Evolutionary conservation across 2,113 vertebrate genomes (phyloP).

Genomic region (Xyliphius kryptos): DNA sequence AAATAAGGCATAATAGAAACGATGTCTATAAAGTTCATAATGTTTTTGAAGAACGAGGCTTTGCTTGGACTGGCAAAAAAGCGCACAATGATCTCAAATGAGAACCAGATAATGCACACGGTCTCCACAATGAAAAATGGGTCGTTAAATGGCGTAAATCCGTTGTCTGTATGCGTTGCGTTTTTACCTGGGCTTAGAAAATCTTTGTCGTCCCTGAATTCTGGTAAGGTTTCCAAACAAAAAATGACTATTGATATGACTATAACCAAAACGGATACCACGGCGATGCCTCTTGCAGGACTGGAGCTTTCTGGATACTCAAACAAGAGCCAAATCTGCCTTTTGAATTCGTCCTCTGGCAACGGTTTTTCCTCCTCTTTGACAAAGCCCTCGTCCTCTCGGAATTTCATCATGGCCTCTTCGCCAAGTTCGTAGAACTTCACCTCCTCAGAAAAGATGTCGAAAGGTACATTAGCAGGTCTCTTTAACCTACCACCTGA

Average conservation of each 20-base stretch:
- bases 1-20: constrained; percentile 99
- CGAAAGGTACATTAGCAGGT: constrained; percentile 90
- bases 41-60: constrained; percentile 89
- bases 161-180: constrained; percentile 67
- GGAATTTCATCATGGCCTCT: constrained; percentile 91
- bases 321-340: too few relatives aligned
- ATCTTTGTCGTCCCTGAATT: constrained; percentile 90
- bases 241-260: constrained; percentile 97
- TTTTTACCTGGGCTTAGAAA: constrained; percentile 71
- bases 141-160: constrained; percentile 91
- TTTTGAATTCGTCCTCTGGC: constrained; percentile 92
- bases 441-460: constrained; percentile 96
- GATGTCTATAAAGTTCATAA: constrained; percentile 98
- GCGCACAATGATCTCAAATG: constrained; percentile 93
- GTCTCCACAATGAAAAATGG: constrained; percentile 98
- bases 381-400: constrained; percentile 95
- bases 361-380: constrained; percentile 89
- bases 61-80: constrained; percentile 96
- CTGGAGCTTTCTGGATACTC: too few relatives aligned
- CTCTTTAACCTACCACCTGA: constrained; percentile 91
- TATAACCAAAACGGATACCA: constrained; percentile 94
- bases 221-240: constrained; percentile 92
- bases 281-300: constrained; percentile 89
- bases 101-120: constrained; percentile 98
- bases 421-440: constrained; percentile 97